phyloP scores from a whole-genome alignment of 2,113 vertebrate genomes.

The Platysternon megacephalum region DNA sequence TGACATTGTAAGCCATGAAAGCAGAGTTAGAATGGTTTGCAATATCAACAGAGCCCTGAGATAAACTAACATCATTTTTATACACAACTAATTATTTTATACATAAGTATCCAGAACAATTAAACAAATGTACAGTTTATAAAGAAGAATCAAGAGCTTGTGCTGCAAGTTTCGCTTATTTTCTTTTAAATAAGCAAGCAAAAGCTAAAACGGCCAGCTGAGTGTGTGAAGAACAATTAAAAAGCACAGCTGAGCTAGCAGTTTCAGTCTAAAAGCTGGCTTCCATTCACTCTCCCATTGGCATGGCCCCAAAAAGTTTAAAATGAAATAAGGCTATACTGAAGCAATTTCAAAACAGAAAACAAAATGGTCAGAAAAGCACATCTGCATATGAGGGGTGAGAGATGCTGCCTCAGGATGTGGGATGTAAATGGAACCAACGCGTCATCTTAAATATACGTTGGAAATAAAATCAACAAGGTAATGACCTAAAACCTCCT shows the following conservation, averaged over 20 bases:
- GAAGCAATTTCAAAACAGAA: background rate
- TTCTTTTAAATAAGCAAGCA: constrained; percentile 13
- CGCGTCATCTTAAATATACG: background rate
- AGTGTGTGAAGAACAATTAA: background rate
- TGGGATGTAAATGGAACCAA: background rate
- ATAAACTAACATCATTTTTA: background rate
- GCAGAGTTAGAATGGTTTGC: constrained; percentile 17
- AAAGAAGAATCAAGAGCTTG: background rate
- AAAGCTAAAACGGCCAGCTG: background rate
- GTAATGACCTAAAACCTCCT: background rate
- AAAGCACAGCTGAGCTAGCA: background rate
- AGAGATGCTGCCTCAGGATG: background rate
- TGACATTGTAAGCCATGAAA: constrained; percentile 53
- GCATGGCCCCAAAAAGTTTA: background rate
- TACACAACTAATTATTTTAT: background rate
- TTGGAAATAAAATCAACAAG: background rate
- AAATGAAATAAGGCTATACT: background rate
- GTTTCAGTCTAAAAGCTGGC: background rate
- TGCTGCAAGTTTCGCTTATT: background rate
- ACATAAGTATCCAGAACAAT: background rate
- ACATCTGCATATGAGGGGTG: background rate
- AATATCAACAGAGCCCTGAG: constrained; percentile 24
- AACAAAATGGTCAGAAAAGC: background rate
- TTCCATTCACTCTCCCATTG: background rate
- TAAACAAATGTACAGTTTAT: background rate